Base-by-base conservation (phyloP, 2,888 invertebrate genomes). In the Scrobipalpa atriplicella region DNA sequence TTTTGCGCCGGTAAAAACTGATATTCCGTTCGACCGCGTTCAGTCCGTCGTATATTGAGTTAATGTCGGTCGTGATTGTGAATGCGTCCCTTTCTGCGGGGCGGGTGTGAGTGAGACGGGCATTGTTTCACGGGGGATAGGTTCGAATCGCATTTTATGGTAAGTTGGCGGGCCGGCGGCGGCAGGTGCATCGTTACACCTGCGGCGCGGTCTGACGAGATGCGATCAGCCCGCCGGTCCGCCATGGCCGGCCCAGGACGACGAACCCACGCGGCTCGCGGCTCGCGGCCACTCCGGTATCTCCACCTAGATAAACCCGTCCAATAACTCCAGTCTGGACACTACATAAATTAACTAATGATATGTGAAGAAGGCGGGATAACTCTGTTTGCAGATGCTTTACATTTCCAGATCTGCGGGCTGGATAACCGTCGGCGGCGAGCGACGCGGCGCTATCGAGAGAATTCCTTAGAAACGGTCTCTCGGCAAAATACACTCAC, bases 1-100 rank as follows among this genome's bases (percentile, higher is more conserved):
- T 92, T 92, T 92, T 92, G 90, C 92, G 85, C 75, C 85, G 75
- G 85, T 89, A 91, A 92, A 92, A 92, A 90, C 86, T 89, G 87
- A 91, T 90, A 90, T 89, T 89, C 89, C 89, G 84, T 87, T 85
- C 86, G 89, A 79, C 85, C 86, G 85, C 85, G 86, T 86, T 88
- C 86, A 80, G 83, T 84, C 85, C 85, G 75, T 77, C 80, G 86
- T 90, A 89, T 89, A 90, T 90, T 85, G 89, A 90, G 90, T 89
- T 90, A 89, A 91, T 90, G 89, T 85, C 84, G 85, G 89, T 85
- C 86, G 91, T 89, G 92, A 92, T 91, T 91, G 88, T 87, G 79
- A 75, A 66, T 73, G 76, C 74, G 74, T 89, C 89, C 79, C 81
- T 79, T 76, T 88, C 81, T 72, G 66, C 68, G 67, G 62, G 62